A percentile compares a stretch with the other conserved stretches of the same genome.
Evolutionary conservation across 2,797 vertebrate species (phyloP).

Genomic region (Oreonectes daqikongensis): DNA sequence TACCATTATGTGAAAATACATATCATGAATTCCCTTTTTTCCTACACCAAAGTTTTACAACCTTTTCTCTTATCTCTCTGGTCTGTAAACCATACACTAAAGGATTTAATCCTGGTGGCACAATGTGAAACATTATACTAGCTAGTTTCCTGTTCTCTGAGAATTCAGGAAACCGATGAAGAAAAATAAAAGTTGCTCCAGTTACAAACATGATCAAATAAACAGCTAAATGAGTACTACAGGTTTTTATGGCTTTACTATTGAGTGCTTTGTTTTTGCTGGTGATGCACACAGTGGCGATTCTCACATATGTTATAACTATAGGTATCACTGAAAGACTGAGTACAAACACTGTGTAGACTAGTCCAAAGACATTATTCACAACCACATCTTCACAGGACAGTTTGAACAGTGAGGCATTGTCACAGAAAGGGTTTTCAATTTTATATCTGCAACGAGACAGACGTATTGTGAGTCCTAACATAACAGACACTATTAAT

Average conservation of each 20-base stretch:
- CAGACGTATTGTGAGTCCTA: conserved; percentile 68
- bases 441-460: conserved; percentile 72
- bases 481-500: conserved; percentile 66
- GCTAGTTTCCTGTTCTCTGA: conserved; percentile 51
- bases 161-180: conserved; percentile 60
- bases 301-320: conserved; percentile 28
- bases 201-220: conserved; percentile 41
- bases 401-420: conserved; percentile 79
- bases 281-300: conserved; percentile 13
- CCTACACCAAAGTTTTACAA: conserved; percentile 31
- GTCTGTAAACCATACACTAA: conserved; percentile 64
- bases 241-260: conserved; percentile 50
- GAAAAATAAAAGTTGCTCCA: conserved; percentile 22
- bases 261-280: conserved; percentile 47
- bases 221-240: conserved; percentile 44
- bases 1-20: no score
- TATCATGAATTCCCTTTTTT: background rate
- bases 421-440: conserved; percentile 79
- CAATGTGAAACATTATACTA: conserved; percentile 55
- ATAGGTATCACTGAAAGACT: conserved; percentile 64
- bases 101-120: conserved; percentile 57
- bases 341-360: conserved; percentile 62
- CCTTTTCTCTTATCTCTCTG: conserved; percentile 54
- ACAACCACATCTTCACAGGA: conserved; percentile 72
- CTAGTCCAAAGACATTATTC: conserved; percentile 78